Base-by-base conservation (phyloP, 2,113 vertebrate species). In the Upupa epops region DNA sequence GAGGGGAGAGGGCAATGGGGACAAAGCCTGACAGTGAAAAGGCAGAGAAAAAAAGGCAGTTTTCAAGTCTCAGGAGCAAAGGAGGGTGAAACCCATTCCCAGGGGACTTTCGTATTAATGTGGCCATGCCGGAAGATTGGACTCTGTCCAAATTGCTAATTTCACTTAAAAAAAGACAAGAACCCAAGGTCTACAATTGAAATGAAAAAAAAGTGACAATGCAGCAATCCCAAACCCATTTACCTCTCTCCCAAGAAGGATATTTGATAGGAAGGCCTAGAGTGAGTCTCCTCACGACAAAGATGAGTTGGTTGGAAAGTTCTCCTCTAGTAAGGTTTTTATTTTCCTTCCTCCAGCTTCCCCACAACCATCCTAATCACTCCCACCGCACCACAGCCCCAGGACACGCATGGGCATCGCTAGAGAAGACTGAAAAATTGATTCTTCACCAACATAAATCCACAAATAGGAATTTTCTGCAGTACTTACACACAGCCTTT, bases 41-140 rank as follows among this genome's bases (percentile, higher is more conserved):
- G 0, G 8, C 3, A 42, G 0, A n/a, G 21, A 2, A 5, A 34
- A 32, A 13, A 10, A 24, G 2, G 9, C 49, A 29, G 45, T 5
- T 72, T 55, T 8, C 72, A 25, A 15, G 45, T 26, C 37, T 45
- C 29, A 3, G 72, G 56, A 69, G 11, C 25, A 56, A 29, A 45
- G 24, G 13, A 87, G 17, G 28, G 8, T 24, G 15, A 52, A 51
- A 51, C 4, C 17, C 21, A 31, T 3, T 15, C 74, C n/a, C 17
- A 11, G 60, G 42, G 52, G 25, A 18, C 49, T 61, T 55, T 14
- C 17, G n/a, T 37, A 46, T 8, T 13, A 4, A 22, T 3, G 17
- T 13, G 52, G 25, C 34, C 17, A 2, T 1, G 13, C 17, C 29
- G 61, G 40, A 68, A 56, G 61, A 54, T 7, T 9, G 32, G 36